Evolutionary conservation across 2,888 invertebrate species (phyloP), one percentile per base, ranked within the genome.

Genomic region (Beris chalybata): DNA sequence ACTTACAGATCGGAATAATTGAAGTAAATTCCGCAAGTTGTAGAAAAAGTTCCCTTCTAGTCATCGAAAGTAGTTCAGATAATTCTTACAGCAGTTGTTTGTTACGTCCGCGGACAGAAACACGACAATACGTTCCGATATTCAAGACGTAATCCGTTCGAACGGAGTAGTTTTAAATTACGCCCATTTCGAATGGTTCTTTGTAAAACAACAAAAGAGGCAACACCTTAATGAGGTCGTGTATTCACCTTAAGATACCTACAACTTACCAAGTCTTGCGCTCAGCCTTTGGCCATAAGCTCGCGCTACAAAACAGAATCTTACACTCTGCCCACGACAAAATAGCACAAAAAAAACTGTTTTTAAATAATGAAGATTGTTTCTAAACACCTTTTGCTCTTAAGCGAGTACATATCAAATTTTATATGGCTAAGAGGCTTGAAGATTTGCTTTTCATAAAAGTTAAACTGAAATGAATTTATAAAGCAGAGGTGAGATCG

Each of bases 191-290:
- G n/a, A 48, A 50, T 48, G 11, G 59, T 59, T 59, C 59, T 59
- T 59, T 48, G 59, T 50, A n/a, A 50, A 50, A 59, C 47, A 48
- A 59, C 59, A 59, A 59, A 50, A 48, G 59, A 59, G 59, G 32
- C 44, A 48, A 48, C 59, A 59, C 59, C 59, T 47, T 59, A 59
- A 59, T 59, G 59, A 59, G 59, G 59, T 38, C 59, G 59, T 59
- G 48, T 59, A 50, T 59, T 59, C 59, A 59, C 50, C 59, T 59
- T 15, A 59, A 59, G 59, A 50, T 31, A 9, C 38, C 38, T 38
- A 50, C 12, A 32, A 56, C 32, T 50, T n/a, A 13, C 32, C 59
- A 32, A 11, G 45, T 15, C 44, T 29, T 30, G 7, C 29, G 32
- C 48, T n/a, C 5, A 30, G 32, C 57, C 59, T 59, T 32, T n/a